A percentile compares a stretch with the other conserved stretches of the same genome.
Evolutionary conservation across 2,797 vertebrate genomes (phyloP).

Genomic region (Vireo griseus): DNA sequence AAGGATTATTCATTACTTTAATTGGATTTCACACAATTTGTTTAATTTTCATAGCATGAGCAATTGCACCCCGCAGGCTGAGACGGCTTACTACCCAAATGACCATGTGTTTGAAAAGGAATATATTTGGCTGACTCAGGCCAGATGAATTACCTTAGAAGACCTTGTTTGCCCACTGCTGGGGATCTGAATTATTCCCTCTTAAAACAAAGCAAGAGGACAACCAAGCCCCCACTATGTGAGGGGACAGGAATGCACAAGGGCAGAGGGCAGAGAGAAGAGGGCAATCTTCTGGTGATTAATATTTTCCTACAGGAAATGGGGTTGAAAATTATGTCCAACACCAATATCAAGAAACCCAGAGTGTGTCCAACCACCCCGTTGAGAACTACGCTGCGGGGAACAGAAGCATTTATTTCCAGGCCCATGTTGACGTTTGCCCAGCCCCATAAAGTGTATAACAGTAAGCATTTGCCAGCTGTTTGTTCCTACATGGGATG

Average conservation of each 20-base stretch:
- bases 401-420: background rate
- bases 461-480: conserved; percentile 23
- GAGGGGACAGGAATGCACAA: background rate
- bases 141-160: background rate
- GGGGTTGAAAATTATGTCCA: conserved; percentile 82
- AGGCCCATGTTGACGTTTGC: background rate
- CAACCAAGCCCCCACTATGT: background rate
- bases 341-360: conserved; percentile 76
- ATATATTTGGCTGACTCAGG: background rate
- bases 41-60: background rate
- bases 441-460: background rate
- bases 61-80: background rate
- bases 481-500: background rate
- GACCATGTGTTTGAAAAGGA: background rate
- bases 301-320: conserved; percentile 38
- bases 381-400: background rate
- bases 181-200: background rate
- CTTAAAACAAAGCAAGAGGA: background rate
- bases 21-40: background rate
- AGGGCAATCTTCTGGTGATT: background rate
- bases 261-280: background rate
- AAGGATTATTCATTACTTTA: background rate
- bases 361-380: background rate
- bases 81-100: background rate
- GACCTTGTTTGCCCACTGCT: background rate